phyloP scores from a whole-genome alignment of 2,888 invertebrate species.

The Sarcophaga variegata region DNA sequence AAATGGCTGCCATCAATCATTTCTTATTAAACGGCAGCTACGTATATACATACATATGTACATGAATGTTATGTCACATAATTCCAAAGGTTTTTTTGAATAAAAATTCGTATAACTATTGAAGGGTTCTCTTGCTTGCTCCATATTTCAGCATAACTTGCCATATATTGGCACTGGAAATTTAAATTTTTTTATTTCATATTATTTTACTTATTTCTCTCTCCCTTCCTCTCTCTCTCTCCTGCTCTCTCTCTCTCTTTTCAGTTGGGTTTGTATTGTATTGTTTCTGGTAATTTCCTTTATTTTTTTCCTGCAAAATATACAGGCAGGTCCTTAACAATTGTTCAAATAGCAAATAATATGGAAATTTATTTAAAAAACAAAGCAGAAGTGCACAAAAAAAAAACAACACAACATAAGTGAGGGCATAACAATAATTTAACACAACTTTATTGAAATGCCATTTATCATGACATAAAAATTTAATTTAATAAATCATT shows the following conservation, averaged over 20 bases:
- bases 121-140: no score
- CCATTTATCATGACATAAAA: slow-evolving; percentile 56
- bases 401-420: neutral
- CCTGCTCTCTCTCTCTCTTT: neutral
- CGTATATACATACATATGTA: no score
- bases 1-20: slow-evolving; percentile 57
- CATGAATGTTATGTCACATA: no score
- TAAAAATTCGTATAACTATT: no score
- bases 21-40: neutral
- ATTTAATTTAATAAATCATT: slow-evolving; percentile 46
- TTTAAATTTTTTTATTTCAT: neutral
- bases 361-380: slow-evolving; percentile 44
- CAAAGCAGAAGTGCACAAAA: neutral
- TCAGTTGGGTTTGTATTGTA: neutral
- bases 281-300: slow-evolving; percentile 36
- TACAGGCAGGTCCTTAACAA: slow-evolving; percentile 6
- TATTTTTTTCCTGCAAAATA: neutral
- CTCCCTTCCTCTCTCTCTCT: no score
- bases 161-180: no score
- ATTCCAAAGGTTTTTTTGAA: no score
- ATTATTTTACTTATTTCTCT: no score
- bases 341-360: slow-evolving; percentile 56
- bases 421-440: slow-evolving; percentile 3
- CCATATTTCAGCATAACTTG: no score
- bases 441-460: slow-evolving; percentile 54